These are phyloP conservation scores for Limnephilus auricula DNA, from an alignment of 2,888 invertebrate genomes.

Conservation along the genomic window DNA sequence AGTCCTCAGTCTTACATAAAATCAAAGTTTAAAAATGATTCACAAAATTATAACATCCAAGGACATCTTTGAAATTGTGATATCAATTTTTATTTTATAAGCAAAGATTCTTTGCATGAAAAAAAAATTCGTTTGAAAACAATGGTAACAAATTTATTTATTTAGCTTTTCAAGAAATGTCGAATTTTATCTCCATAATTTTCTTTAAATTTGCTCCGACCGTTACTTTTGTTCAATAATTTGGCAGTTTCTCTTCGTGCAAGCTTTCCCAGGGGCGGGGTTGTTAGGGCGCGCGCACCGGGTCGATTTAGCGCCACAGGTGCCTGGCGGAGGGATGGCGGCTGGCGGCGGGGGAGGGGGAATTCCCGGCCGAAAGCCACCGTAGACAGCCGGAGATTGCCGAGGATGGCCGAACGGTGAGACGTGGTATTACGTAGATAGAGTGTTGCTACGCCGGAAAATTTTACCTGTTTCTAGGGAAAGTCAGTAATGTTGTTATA, in stretches of 20 bases:
- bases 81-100: too few species aligned
- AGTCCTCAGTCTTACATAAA: too few species aligned
- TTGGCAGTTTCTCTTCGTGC: constrained; percentile 2
- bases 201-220: neutral
- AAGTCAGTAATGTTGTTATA: neutral
- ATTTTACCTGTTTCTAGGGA: neutral
- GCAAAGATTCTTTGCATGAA: too few species aligned
- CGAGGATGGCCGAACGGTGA: constrained; percentile 5
- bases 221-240: neutral
- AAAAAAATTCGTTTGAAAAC: too few species aligned
- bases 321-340: constrained; percentile 74
- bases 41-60: too few species aligned
- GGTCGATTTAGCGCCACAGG: constrained; percentile 78
- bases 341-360: constrained; percentile 70
- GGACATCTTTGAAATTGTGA: too few species aligned
- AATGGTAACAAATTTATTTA: too few species aligned
- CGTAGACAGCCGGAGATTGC: constrained; percentile 24
- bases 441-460: neutral
- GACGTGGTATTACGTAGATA: constrained; percentile 35
- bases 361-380: constrained; percentile 58
- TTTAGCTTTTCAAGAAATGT: too few species aligned
- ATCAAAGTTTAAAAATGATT: too few species aligned
- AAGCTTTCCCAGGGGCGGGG: constrained; percentile 42
- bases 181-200: too few species aligned
- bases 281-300: constrained; percentile 71